Base-by-base conservation (phyloP, 2,113 vertebrate species). In the Callithrix jacchus region DNA sequence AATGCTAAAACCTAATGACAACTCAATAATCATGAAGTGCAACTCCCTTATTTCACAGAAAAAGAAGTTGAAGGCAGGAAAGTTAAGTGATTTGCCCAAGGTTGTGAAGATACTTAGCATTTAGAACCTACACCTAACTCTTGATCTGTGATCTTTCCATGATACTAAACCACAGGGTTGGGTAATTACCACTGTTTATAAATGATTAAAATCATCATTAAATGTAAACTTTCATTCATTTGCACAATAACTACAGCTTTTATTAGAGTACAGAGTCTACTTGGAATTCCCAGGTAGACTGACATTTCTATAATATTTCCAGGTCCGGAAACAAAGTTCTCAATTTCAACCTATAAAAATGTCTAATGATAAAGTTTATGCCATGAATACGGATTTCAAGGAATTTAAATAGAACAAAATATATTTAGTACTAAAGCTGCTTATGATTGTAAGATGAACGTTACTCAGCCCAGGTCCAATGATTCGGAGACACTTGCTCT, bases 271-370 rank as follows among this genome's bases (percentile, higher is more conserved):
- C 49, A 79, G 77, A 79, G 10, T 95, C 52, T 89, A 80, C 52
- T n/a, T 83, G 18, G 52, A 91, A 90, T 64, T 81, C 21, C 17
- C 37, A 79, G 3, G 21, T 70, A 54, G 32, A 61, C 11, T 68
- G 56, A 84, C 42, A 68, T 74, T 54, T 93, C n/a, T 74, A 14
- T 86, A 86, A 68, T 91, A 86, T 77, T 70, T 96, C 8, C 30
- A 84, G 56, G 20, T 37, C 47, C 17, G 83, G 52, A 89, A 93
- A 91, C 32, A 45, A 91, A 94, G 16, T 81, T 94, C 37, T 93
- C n/a, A 97, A 87, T 42, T 80, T 94, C 20, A 86, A 52, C n/a
- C 25, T 95, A 74, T 70, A 71, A 86, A 87, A 95, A 71, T 45
- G 13, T 82, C 79, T 88, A 47, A 30, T 30, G 40, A 76, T 81